Conservation (phyloP, 2,797 vertebrate genomes). For the Spondyliosoma cantharus region DNA sequence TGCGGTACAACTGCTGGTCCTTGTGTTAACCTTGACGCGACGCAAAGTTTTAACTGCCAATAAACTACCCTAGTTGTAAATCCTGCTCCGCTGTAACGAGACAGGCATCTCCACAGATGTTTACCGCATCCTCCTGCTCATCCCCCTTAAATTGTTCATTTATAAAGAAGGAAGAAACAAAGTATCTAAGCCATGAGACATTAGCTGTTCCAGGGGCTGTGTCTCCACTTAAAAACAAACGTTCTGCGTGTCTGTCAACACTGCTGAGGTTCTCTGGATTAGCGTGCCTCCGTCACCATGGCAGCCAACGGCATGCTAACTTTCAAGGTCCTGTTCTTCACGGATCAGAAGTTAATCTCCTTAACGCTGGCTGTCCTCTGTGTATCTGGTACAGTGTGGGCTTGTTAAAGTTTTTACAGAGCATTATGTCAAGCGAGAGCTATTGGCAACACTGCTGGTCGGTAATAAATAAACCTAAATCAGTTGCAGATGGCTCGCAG, state of each 20-base stretch:
- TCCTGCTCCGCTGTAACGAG: slow-evolving; percentile 37
- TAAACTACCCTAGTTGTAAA: slow-evolving; percentile 29
- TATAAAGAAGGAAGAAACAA: neutral
- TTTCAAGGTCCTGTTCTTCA: slow-evolving; percentile 50
- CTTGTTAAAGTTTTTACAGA: slow-evolving; percentile 40
- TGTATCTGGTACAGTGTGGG: slow-evolving; percentile 5
- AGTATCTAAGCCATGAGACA: neutral
- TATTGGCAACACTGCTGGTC: neutral
- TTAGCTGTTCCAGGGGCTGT: too few relatives aligned
- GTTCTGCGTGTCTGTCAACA: slow-evolving; percentile 22
- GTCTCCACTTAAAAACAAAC: slow-evolving; percentile 37
- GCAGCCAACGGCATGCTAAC: slow-evolving; percentile 59
- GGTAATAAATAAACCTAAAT: neutral
- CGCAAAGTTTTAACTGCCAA: slow-evolving; percentile 16
- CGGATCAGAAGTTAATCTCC: slow-evolving; percentile 42
- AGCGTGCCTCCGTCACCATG: slow-evolving; percentile 64
- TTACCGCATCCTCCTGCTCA: neutral
- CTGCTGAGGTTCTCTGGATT: slow-evolving; percentile 9
- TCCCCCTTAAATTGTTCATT: neutral
- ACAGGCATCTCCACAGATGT: slow-evolving; percentile 18
- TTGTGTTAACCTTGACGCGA: slow-evolving; percentile 8
- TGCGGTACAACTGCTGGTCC: neutral
- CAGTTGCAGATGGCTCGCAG: slow-evolving; percentile 14
- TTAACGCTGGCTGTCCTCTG: slow-evolving; percentile 38
- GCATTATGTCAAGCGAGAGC: slow-evolving; percentile 17